Evolutionary conservation across 1,140 invertebrate genomes (phyloP), one percentile per base, ranked within the genome.

Genomic region (Pseudomyrmex cubaensis): DNA sequence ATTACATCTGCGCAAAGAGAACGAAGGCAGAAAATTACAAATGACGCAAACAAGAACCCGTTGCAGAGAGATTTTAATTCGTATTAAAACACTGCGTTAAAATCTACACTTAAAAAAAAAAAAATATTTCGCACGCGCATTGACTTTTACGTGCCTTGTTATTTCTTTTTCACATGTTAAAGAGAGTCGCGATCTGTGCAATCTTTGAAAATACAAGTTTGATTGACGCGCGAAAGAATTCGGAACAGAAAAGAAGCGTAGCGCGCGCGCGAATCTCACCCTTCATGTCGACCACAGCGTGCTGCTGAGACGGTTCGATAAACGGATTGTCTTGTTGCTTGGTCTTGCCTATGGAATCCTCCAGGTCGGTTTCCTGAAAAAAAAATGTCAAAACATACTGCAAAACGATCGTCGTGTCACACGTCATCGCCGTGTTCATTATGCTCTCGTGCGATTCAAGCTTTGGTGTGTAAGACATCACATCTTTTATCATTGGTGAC

Each of bases 231-330:
- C 22, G 48, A 69, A 52, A 46, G 20, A n/a, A 59, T 25, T 25
- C 3, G 25, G 3, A 25, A 25, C 25, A 25, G 25, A 35, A 35
- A 35, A 35, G 35, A 35, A 35, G 7, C 35, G 35, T 35, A 25
- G 35, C 5, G 35, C 35, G 35, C 35, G 35, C 35, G 17, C 10
- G 44, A 50, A 44, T 73, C 87, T 90, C 94, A 98, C 98, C 98
- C 97, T 98, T 98, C 97, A 98, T 98, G 93, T 99, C 98, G 50
- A 99, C 97, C 85, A 98, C 96, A 59, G 97, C 97, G 93, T 98
- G 97, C 91, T 97, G 97, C 93, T 98, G 97, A 73, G 96, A 96
- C 86, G 96, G 97, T 94, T 98, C 97, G 90, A 98, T 97, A 94
- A 98, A 98, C 88, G 98, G 97, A 96, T 98, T 98, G 95, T 98